Percentiles rank a stretch among this genome's conserved stretches.
These are phyloP conservation scores for Hartigia nigra DNA, from an alignment of 2,888 invertebrate species.

Conservation along the genomic window DNA sequence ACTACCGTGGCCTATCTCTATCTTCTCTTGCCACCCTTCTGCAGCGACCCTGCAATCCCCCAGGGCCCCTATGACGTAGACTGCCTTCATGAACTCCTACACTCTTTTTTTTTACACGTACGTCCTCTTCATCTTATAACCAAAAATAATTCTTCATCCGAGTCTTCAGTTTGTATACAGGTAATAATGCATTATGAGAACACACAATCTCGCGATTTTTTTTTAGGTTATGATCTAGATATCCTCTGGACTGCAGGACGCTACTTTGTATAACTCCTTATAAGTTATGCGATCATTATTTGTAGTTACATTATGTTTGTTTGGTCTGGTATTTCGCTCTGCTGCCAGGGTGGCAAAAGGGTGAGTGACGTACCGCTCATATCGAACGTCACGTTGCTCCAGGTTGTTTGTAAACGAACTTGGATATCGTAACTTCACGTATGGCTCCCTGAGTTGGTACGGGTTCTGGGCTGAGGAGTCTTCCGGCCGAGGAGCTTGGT, in stretches of 20 bases:
- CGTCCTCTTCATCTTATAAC: not conserved
- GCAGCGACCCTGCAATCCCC: constrained; percentile 33
- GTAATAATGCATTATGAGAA: not conserved
- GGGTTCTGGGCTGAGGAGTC: not conserved
- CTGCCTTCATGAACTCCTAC: constrained; percentile 10
- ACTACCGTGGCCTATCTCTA: constrained; percentile 64
- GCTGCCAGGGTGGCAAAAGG: not conserved
- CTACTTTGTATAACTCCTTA: not conserved
- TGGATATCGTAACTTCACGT: not conserved
- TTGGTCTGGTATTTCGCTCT: not conserved
- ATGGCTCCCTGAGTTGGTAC: not conserved
- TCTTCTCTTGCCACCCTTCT: constrained; percentile 53
- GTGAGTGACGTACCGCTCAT: not conserved
- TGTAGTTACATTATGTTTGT: not conserved
- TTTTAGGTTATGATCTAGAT: not conserved
- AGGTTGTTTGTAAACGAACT: not conserved
- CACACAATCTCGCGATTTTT: not conserved
- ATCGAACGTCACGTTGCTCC: not conserved
- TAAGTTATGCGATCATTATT: not conserved
- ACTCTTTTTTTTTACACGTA: not conserved
- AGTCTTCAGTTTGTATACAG: not conserved
- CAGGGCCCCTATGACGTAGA: constrained; percentile 33
- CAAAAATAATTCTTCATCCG: not conserved
- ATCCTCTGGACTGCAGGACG: not conserved
- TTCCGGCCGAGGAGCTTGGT: not conserved